Percentiles rank a stretch among this genome's conserved stretches.
Conservation (phyloP, 2,888 invertebrate genomes). For the Ornithoptera alexandrae region DNA sequence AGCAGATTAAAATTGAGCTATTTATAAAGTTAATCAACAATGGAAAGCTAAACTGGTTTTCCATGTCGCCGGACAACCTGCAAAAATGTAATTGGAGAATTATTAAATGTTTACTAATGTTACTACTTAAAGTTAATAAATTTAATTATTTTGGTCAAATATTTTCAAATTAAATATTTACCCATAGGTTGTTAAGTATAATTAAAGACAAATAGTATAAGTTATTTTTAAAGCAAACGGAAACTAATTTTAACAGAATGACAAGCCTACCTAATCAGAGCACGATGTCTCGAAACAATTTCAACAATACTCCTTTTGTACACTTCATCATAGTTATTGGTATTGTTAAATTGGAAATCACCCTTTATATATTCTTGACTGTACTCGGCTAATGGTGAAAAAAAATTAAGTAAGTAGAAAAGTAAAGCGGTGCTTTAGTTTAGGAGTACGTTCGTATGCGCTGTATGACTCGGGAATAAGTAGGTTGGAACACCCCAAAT, state of each 20-base stretch:
- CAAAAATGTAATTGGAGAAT: neutral
- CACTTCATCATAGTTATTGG: constrained; percentile 37
- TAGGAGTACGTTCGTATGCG: too few relatives aligned
- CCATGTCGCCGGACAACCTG: constrained; percentile 42
- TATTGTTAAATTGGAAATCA: neutral
- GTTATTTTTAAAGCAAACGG: too few relatives aligned
- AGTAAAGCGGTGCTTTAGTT: too few relatives aligned
- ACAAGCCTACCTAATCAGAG: constrained; percentile 50
- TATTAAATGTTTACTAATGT: neutral
- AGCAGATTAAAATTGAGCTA: constrained; percentile 59
- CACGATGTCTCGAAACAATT: constrained; percentile 52
- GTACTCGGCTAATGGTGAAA: constrained; percentile 9
- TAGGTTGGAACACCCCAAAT: too few relatives aligned
- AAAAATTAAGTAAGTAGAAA: neutral
- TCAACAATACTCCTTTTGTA: constrained; percentile 45
- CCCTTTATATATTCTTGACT: neutral
- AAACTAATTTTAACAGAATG: too few relatives aligned
- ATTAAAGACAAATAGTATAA: too few relatives aligned
- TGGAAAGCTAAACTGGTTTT: constrained; percentile 49
- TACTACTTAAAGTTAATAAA: neutral
- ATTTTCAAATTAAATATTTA: too few relatives aligned
- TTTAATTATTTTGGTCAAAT: too few relatives aligned
- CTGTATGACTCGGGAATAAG: too few relatives aligned
- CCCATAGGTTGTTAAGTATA: too few relatives aligned
- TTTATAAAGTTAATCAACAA: constrained; percentile 61